Conservation (phyloP, 1,140 invertebrate genomes). For the Plectrocnemia conspersa region DNA sequence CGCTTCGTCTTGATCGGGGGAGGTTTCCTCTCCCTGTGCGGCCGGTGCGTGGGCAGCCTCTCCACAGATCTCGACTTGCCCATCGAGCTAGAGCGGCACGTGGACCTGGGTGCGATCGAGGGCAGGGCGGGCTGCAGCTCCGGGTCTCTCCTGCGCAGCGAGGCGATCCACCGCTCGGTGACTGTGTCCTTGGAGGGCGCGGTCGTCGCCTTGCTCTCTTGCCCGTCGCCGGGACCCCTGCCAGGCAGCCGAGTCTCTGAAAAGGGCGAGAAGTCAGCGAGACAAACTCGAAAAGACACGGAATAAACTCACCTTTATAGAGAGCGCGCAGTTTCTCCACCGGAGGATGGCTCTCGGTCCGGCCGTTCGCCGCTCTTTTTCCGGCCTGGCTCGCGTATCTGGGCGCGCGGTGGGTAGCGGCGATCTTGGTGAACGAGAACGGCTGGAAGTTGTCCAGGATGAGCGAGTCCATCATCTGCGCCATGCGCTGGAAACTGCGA, state of each 20-base stretch:
- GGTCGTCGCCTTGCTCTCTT: slow-evolving; percentile 37
- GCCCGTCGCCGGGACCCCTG: no score
- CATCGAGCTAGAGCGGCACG: slow-evolving; percentile 42
- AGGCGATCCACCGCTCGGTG: slow-evolving; percentile 57
- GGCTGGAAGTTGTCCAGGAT: slow-evolving; percentile 60
- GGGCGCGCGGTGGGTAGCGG: slow-evolving; percentile 45
- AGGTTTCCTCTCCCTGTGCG: slow-evolving; percentile 35
- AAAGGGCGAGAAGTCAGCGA: no score
- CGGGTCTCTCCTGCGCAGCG: slow-evolving; percentile 58
- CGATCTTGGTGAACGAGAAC: slow-evolving; percentile 59
- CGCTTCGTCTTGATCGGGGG: slow-evolving; percentile 33
- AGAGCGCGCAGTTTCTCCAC: neutral
- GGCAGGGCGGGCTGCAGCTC: slow-evolving; percentile 62
- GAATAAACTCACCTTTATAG: neutral
- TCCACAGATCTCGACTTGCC: slow-evolving; percentile 55
- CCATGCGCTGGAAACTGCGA: slow-evolving; percentile 60
- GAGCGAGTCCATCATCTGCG: slow-evolving; percentile 66
- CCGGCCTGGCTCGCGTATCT: slow-evolving; percentile 30
- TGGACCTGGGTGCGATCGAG: slow-evolving; percentile 50
- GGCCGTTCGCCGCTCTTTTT: slow-evolving; percentile 43
- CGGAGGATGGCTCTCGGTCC: no score
- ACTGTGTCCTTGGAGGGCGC: slow-evolving; percentile 44
- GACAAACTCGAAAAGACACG: neutral
- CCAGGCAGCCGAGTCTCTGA: neutral
- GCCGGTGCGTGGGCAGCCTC: slow-evolving; percentile 44